Base-by-base conservation (phyloP, 2,888 invertebrate species). In the Conchocele bisecta region DNA sequence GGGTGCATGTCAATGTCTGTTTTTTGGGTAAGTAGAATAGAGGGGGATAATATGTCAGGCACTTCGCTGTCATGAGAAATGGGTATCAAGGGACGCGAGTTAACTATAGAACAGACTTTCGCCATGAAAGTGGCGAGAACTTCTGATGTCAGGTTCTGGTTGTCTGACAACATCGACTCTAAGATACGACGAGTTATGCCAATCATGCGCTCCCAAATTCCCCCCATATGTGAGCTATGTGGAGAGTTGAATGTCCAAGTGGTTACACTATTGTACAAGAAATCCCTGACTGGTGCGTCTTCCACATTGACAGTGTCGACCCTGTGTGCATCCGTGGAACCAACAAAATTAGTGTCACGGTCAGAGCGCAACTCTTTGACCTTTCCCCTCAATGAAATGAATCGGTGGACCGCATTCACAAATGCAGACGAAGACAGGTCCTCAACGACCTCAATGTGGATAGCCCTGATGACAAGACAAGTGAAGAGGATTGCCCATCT, bases 211-310 rank as follows among this genome's bases (percentile, higher is more conserved):
- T 75, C 71, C 75, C 72, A 75, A 11, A 53, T 65, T 7, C 78
- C 72, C 4, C 69, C 75, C 64, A 76, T 74, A 51, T 76, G 79
- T 15, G 79, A 73, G 17, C 69, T 46, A 68, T 78, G 69, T 9
- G 78, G 78, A 4, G 67, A 51, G 42, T 73, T 73, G 37, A 73
- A 73, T 26, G 29, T 6, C 73, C 73, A 73, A 22, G 37, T 44
- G 17, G 33, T 17, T 13, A 46, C 53, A 26, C 28, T 28, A 26
- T 67, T 29, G 2, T n/a, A 35, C 13, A 73, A 33, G 33, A 64
- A 65, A 3, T 39, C 22, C 11, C 54, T 53, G 22, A 72, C 68
- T 15, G 29, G 42, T 20, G 15, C 53, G 17, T 56, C 48, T 37
- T 72, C 68, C 4, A 68, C 33, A 33, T 57, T 54, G 4, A 71